A percentile compares a stretch with the other conserved stretches of the same genome.
phyloP scores from a whole-genome alignment of 2,888 invertebrate species.

The Apamea sordens region DNA sequence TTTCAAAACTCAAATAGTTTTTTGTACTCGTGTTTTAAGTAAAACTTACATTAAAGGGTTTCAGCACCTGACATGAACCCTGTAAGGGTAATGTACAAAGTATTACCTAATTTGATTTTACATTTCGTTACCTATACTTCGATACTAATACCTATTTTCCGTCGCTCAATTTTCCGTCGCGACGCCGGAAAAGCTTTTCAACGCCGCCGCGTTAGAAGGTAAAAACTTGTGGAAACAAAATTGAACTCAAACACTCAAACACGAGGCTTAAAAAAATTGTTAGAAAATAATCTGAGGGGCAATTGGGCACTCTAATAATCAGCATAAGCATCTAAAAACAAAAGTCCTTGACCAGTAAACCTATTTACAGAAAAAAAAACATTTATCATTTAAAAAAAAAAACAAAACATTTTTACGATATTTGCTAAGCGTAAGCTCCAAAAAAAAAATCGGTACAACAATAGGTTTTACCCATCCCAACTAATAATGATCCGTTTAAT shows the following conservation, averaged over 20 bases:
- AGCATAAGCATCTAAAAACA: no score
- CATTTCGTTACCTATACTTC: no score
- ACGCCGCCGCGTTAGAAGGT: neutral
- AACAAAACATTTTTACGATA: neutral
- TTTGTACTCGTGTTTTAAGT: no score
- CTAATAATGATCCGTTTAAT: conserved; percentile 54
- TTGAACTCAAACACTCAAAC: neutral
- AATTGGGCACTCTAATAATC: no score
- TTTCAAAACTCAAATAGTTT: no score
- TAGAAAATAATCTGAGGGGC: neutral
- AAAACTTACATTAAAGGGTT: no score
- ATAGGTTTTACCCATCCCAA: neutral
- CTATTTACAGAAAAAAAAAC: neutral
- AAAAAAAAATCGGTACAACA: neutral
- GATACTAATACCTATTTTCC: neutral
- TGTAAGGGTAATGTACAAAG: no score
- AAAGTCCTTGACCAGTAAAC: no score
- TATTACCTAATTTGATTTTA: no score
- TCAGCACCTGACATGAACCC: no score
- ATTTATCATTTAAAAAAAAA: neutral
- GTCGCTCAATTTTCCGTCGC: neutral
- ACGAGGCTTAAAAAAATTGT: neutral
- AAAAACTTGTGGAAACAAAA: neutral
- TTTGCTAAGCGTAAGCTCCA: no score
- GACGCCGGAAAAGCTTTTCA: neutral